These are phyloP conservation scores for Penaeus japonicus DNA, from an alignment of 1,140 invertebrate species.

Conservation along the genomic window DNA sequence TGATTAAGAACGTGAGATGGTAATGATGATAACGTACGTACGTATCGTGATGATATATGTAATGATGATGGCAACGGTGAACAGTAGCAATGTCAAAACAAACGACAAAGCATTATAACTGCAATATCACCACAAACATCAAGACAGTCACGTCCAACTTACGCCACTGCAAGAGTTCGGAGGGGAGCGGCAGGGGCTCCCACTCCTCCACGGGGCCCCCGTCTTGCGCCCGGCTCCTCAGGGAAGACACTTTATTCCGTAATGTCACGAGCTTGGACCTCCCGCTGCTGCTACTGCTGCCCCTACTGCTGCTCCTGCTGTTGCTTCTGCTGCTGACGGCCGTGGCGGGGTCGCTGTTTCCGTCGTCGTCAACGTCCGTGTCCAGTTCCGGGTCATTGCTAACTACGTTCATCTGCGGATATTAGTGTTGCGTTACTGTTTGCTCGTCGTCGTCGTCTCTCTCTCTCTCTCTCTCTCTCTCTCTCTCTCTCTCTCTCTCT, in stretches of 20 bases:
- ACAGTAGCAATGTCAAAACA: no score
- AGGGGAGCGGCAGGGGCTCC: conserved; percentile 5
- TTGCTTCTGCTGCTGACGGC: neutral
- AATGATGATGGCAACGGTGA: no score
- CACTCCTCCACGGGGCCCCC: conserved; percentile 25
- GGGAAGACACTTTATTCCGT: neutral
- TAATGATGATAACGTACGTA: no score
- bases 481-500: no score
- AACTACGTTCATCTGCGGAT: conserved; percentile 37
- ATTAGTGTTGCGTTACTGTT: no score
- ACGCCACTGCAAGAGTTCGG: conserved; percentile 29
- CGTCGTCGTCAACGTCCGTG: conserved; percentile 2
- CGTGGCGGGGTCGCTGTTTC: neutral
- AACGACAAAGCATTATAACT: no score
- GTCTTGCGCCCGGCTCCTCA: neutral
- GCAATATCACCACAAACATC: neutral
- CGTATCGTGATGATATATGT: no score
- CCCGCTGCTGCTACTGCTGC: neutral
- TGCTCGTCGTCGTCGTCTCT: no score
- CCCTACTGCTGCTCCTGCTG: neutral
- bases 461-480: no score
- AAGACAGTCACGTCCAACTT: conserved; percentile 14
- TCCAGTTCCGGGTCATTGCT: neutral
- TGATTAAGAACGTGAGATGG: no score
- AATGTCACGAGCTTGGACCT: conserved; percentile 1